These are phyloP conservation scores for Cynaeus angustus DNA, from an alignment of 2,888 invertebrate genomes.

Conservation along the genomic window DNA sequence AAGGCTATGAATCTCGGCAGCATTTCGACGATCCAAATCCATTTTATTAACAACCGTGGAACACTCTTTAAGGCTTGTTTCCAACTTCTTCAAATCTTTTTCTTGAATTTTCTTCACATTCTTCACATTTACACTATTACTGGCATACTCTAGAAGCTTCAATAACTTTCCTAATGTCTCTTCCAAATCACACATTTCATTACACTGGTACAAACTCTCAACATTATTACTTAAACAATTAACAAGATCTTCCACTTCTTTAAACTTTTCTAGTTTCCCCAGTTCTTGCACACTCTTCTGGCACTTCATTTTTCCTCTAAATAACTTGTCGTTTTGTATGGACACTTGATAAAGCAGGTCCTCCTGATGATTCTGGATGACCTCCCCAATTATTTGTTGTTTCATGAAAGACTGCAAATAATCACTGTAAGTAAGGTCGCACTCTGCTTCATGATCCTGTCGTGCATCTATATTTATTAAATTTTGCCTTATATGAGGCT, in stretches of 20 bases:
- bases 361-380: slow-evolving; percentile 38
- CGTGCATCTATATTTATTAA: not conserved
- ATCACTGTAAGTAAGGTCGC: slow-evolving; percentile 52
- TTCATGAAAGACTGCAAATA: slow-evolving; percentile 54
- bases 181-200: slow-evolving; percentile 23
- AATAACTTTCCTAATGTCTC: slow-evolving; percentile 37
- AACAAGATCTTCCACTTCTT: slow-evolving; percentile 43
- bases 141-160: slow-evolving; percentile 20
- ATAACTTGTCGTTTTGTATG: slow-evolving; percentile 46
- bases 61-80: slow-evolving; percentile 35
- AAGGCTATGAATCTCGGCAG: not conserved
- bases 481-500: not conserved
- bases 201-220: slow-evolving; percentile 22
- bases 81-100: slow-evolving; percentile 50
- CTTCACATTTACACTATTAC: slow-evolving; percentile 41
- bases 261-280: slow-evolving; percentile 30
- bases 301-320: slow-evolving; percentile 29
- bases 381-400: slow-evolving; percentile 41
- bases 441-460: slow-evolving; percentile 40
- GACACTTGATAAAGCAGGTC: slow-evolving; percentile 49
- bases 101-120: slow-evolving; percentile 50
- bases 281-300: slow-evolving; percentile 35
- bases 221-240: slow-evolving; percentile 36
- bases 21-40: slow-evolving; percentile 1
- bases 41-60: slow-evolving; percentile 39